Conservation (phyloP, 1,140 invertebrate genomes). For the Dreissena polymorpha region DNA sequence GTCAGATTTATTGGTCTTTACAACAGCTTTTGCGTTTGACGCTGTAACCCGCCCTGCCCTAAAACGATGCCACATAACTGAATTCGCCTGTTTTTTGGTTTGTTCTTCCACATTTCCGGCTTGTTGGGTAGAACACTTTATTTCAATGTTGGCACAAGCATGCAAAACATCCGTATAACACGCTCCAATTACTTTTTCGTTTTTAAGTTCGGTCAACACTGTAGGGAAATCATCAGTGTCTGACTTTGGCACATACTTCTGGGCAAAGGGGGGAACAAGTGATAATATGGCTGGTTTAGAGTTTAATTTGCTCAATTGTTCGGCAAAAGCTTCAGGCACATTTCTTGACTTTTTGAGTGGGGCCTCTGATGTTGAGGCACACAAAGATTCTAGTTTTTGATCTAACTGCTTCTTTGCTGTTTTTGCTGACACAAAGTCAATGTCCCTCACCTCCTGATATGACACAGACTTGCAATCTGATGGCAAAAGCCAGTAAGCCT, state of each 20-base stretch:
- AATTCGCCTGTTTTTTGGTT: background rate
- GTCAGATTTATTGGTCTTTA: background rate
- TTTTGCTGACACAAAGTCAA: constrained; percentile 25
- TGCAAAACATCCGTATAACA: background rate
- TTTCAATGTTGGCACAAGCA: background rate
- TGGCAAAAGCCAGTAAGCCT: constrained; percentile 33
- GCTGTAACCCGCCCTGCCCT: constrained; percentile 34
- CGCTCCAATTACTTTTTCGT: background rate
- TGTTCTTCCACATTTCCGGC: constrained; percentile 8
- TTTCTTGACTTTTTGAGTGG: background rate
- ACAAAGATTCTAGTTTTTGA: background rate
- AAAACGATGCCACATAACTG: constrained; percentile 13
- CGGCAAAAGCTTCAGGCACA: background rate
- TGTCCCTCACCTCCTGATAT: constrained; percentile 1
- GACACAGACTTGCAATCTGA: background rate
- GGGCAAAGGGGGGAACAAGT: background rate
- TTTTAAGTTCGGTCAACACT: constrained; percentile 1
- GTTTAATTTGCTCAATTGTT: background rate
- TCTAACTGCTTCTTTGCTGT: constrained; percentile 27
- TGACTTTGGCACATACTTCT: constrained; percentile 14
- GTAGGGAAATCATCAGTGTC: background rate
- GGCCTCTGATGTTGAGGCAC: background rate
- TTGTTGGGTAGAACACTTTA: constrained; percentile 1
- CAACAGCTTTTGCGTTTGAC: constrained; percentile 20
- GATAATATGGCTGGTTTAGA: constrained; percentile 16